phyloP scores from a whole-genome alignment of 2,888 invertebrate genomes.

The Congeria kusceri region DNA sequence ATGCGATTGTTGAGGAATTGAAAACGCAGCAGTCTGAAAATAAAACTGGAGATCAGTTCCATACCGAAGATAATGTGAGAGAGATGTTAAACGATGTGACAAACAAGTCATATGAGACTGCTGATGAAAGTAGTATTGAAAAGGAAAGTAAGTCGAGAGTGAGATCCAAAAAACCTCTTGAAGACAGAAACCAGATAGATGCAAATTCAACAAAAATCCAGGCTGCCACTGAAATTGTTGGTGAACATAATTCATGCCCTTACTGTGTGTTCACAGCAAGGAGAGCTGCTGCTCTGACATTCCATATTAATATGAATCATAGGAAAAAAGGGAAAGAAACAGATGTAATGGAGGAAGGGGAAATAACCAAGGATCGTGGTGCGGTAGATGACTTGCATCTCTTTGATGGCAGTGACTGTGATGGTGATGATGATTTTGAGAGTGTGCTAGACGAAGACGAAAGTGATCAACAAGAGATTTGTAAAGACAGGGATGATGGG shows the following conservation, averaged over 20 bases:
- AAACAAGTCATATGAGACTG: no score
- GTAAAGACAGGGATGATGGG: slow-evolving; percentile 13
- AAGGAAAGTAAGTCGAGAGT: no score
- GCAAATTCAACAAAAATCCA: no score
- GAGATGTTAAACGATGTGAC: no score
- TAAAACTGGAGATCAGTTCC: no score
- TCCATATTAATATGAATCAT: slow-evolving; percentile 60
- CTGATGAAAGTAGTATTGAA: no score
- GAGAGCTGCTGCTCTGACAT: slow-evolving; percentile 54
- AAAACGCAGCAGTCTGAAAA: no score
- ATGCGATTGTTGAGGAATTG: no score
- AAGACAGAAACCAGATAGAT: no score
- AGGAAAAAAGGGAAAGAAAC: neutral
- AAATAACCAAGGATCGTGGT: neutral
- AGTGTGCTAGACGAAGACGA: slow-evolving; percentile 27
- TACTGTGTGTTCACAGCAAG: slow-evolving; percentile 49
- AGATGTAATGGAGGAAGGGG: neutral
- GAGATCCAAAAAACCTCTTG: no score
- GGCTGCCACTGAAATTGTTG: no score
- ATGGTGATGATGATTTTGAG: slow-evolving; percentile 15
- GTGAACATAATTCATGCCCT: slow-evolving; percentile 24
- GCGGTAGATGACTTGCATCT: neutral
- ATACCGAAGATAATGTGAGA: no score
- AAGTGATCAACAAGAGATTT: slow-evolving; percentile 19
- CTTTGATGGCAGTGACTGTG: neutral